These are phyloP conservation scores for Scyliorhinus canicula DNA, from an alignment of 2,797 vertebrate genomes.

Conservation along the genomic window DNA sequence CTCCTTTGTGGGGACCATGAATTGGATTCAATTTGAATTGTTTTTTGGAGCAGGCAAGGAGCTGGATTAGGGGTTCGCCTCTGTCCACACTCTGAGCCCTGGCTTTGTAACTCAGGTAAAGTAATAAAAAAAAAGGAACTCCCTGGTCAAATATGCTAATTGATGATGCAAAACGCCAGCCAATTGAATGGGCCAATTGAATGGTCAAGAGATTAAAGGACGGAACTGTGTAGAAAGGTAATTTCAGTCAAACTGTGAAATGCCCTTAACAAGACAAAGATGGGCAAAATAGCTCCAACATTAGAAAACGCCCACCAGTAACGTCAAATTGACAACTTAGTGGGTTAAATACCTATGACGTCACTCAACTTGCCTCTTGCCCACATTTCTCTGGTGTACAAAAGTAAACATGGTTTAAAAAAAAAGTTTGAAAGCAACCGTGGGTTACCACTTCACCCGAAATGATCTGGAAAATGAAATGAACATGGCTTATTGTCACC, in stretches of 20 bases:
- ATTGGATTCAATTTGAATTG: too few species aligned
- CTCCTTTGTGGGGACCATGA: too few species aligned
- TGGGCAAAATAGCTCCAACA: neutral
- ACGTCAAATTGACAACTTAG: neutral
- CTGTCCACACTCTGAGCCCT: too few species aligned
- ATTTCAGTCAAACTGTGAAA: neutral
- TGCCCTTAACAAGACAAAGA: neutral
- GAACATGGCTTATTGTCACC: too few species aligned
- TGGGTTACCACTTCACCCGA: neutral
- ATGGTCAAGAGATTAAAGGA: neutral
- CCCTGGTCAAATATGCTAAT: neutral
- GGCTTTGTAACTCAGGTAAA: too few species aligned
- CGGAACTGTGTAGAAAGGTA: neutral
- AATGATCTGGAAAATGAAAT: too few species aligned
- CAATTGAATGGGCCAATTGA: neutral
- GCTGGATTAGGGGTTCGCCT: too few species aligned
- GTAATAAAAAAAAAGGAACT: too few species aligned
- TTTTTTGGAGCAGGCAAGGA: too few species aligned
- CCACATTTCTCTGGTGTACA: neutral
- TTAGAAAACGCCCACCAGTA: too few species aligned
- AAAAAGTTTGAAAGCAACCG: neutral
- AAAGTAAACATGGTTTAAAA: neutral
- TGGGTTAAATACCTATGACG: neutral
- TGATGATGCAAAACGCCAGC: neutral
- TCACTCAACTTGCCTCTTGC: neutral